A percentile compares a stretch with the other conserved stretches of the same genome.
Conservation (phyloP, 2,888 invertebrate genomes). For the Diloba caeruleocephala region DNA sequence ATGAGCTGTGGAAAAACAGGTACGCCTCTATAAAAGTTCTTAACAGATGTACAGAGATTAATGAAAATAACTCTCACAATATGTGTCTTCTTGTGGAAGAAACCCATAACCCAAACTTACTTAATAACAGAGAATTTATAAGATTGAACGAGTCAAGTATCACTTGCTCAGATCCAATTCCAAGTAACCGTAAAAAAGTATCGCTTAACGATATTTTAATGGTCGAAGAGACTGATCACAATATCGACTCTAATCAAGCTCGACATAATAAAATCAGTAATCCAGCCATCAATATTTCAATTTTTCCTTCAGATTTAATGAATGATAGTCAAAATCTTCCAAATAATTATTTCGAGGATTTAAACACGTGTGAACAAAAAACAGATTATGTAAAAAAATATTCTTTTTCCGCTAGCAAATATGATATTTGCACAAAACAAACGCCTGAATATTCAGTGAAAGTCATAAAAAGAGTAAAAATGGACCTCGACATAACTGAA, state of each 20-base stretch:
- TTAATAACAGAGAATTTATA: slow-evolving; percentile 1
- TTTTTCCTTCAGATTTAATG: background rate
- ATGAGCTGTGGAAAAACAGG: background rate
- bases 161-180: background rate
- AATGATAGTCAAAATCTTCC: slow-evolving; percentile 4
- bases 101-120: slow-evolving; percentile 3
- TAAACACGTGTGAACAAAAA: slow-evolving; percentile 5
- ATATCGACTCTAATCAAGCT: background rate
- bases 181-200: background rate
- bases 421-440: slow-evolving; percentile 64
- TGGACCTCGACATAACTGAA: slow-evolving; percentile 76
- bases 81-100: background rate
- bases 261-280: slow-evolving; percentile 1
- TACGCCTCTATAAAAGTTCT: no score
- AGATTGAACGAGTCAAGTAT: background rate
- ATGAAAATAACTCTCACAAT: background rate
- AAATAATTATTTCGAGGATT: background rate
- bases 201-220: background rate
- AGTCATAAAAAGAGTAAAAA: slow-evolving; percentile 70
- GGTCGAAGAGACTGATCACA: background rate
- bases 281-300: background rate
- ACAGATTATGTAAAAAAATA: slow-evolving; percentile 59
- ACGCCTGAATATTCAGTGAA: slow-evolving; percentile 59
- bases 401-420: slow-evolving; percentile 64
- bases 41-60: background rate